phyloP scores from a whole-genome alignment of 2,113 vertebrate genomes.

The Nycticorax nycticorax region DNA sequence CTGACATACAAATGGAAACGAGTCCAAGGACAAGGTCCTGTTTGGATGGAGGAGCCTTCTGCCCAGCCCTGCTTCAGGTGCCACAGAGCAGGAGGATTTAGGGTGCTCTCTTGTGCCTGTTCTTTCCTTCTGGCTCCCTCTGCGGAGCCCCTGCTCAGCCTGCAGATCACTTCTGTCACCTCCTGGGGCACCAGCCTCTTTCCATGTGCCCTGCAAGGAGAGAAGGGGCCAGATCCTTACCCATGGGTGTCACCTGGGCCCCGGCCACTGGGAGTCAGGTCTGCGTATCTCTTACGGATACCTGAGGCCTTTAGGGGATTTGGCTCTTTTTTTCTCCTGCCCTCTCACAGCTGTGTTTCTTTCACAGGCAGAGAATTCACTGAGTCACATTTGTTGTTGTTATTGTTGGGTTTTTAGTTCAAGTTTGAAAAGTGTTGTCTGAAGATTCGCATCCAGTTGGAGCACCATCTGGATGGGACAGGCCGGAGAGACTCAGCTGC shows the following conservation, averaged over 20 bases:
- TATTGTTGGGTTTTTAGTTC: not conserved
- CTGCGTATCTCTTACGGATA: not conserved
- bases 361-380: not conserved
- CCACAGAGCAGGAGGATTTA: not conserved
- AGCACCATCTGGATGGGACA: conserved; percentile 54
- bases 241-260: not conserved
- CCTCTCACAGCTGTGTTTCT: not conserved
- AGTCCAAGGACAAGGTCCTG: not conserved
- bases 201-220: not conserved
- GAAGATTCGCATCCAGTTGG: conserved; percentile 38
- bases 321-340: not conserved
- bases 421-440: conserved; percentile 1
- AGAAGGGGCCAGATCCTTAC: not conserved
- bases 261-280: not conserved
- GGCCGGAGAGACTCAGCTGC: not conserved
- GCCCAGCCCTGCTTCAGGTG: not conserved
- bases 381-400: not conserved
- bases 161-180: not conserved
- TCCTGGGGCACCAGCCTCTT: not conserved
- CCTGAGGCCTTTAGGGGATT: not conserved
- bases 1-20: not conserved
- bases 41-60: not conserved
- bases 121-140: not conserved
- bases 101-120: fast-evolving
- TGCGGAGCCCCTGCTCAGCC: not conserved